phyloP scores from a whole-genome alignment of 2,888 invertebrate genomes.

The Patella ulyssiponensis region DNA sequence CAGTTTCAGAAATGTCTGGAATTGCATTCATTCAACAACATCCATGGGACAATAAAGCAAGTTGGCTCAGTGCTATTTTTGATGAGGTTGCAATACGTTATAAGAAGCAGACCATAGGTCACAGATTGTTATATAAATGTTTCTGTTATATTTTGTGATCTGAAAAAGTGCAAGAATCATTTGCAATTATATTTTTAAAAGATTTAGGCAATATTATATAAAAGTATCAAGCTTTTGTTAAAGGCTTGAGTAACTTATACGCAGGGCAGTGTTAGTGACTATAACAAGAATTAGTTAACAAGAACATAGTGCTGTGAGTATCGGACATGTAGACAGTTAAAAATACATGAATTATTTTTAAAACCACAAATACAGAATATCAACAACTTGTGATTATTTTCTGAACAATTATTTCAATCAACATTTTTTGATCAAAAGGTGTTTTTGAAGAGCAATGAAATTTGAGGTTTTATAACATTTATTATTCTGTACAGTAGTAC shows the following conservation, averaged over 20 bases:
- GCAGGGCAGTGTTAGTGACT: neutral
- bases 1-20: slow-evolving; percentile 11
- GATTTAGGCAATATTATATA: slow-evolving; percentile 7
- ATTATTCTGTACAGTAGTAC: too few relatives aligned
- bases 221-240: neutral
- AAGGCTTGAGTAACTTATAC: neutral
- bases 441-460: too few relatives aligned
- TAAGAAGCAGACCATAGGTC: slow-evolving; percentile 9
- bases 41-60: neutral
- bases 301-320: too few relatives aligned
- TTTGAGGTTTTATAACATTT: too few relatives aligned
- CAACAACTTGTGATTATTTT: too few relatives aligned
- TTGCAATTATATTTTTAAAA: slow-evolving; percentile 11
- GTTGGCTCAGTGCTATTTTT: slow-evolving; percentile 6
- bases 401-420: too few relatives aligned
- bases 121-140: slow-evolving; percentile 12
- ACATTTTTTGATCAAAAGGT: too few relatives aligned
- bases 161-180: slow-evolving; percentile 10
- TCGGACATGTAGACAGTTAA: too few relatives aligned
- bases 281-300: neutral
- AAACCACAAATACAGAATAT: too few relatives aligned
- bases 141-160: slow-evolving; percentile 13
- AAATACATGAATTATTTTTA: too few relatives aligned
- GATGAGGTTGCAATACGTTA: slow-evolving; percentile 6
- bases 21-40: slow-evolving; percentile 5